Evolutionary conservation across 1,140 invertebrate genomes (phyloP).

Genomic region (Aphelenchoides avenae): DNA sequence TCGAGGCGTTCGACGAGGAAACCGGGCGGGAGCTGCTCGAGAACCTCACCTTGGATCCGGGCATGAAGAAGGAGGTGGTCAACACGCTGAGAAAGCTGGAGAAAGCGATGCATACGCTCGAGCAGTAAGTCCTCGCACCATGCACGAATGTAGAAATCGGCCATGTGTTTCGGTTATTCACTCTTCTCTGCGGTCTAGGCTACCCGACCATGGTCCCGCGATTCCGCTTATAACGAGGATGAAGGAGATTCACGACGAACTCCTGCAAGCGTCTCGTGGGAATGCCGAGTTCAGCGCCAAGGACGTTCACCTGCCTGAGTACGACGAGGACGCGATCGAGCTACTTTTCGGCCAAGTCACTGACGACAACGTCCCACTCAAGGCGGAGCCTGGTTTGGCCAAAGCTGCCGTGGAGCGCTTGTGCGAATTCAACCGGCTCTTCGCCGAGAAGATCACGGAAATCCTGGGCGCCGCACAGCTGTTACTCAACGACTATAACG

Average conservation of each 20-base stretch:
- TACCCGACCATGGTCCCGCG: too few relatives aligned
- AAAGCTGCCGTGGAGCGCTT: conserved; percentile 1
- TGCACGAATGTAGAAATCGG: too few relatives aligned
- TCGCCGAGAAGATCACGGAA: conserved; percentile 30
- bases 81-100: conserved; percentile 27
- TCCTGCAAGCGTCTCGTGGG: conserved; percentile 10
- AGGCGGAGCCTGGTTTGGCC: background rate
- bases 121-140: too few relatives aligned
- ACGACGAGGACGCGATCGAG: conserved; percentile 21
- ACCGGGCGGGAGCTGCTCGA: conserved; percentile 22
- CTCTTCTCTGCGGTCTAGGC: too few relatives aligned
- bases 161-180: too few relatives aligned
- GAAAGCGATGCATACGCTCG: conserved; percentile 15
- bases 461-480: conserved; percentile 23
- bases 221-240: conserved; percentile 15
- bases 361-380: background rate
- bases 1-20: conserved; percentile 28
- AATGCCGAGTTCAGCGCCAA: conserved; percentile 19
- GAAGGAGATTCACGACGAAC: conserved; percentile 18
- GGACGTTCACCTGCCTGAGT: conserved; percentile 22
- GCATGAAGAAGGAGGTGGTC: conserved; percentile 29
- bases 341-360: conserved; percentile 14
- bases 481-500: conserved; percentile 25
- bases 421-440: conserved; percentile 16
- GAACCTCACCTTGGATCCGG: conserved; percentile 18